Evolutionary conservation across 2,113 vertebrate species (phyloP).

Genomic region (Todiramphus chloris): DNA sequence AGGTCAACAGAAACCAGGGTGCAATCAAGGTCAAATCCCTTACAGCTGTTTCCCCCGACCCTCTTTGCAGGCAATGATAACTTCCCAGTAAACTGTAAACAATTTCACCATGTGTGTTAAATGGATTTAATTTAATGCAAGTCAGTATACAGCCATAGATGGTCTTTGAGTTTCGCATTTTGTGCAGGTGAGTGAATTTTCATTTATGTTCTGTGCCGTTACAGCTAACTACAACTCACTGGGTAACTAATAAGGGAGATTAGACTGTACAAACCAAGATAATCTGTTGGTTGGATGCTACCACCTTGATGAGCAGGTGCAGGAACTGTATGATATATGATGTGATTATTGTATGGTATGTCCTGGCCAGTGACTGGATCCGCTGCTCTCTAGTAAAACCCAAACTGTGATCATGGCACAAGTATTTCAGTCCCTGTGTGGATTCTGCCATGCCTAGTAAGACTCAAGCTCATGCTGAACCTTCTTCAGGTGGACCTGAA

Average conservation of each 20-base stretch:
- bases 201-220: background rate
- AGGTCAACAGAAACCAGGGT: background rate
- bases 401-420: background rate
- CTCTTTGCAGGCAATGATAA: background rate
- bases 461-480: background rate
- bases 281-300: background rate
- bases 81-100: background rate
- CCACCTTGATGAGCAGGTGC: background rate
- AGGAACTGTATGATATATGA: background rate
- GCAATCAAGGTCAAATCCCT: background rate
- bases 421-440: background rate
- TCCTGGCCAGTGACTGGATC: background rate
- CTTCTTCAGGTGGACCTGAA: background rate
- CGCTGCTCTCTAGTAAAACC: background rate
- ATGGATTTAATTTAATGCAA: background rate
- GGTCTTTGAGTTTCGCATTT: background rate
- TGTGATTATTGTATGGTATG: background rate
- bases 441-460: background rate
- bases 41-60: background rate
- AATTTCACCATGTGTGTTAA: background rate
- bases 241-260: background rate
- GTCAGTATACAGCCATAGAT: background rate
- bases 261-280: background rate
- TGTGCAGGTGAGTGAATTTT: background rate
- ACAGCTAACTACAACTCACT: background rate